A percentile compares a stretch with the other conserved stretches of the same genome.
These are phyloP conservation scores for Orthosia cruda DNA, from an alignment of 2,888 invertebrate genomes.

Conservation along the genomic window DNA sequence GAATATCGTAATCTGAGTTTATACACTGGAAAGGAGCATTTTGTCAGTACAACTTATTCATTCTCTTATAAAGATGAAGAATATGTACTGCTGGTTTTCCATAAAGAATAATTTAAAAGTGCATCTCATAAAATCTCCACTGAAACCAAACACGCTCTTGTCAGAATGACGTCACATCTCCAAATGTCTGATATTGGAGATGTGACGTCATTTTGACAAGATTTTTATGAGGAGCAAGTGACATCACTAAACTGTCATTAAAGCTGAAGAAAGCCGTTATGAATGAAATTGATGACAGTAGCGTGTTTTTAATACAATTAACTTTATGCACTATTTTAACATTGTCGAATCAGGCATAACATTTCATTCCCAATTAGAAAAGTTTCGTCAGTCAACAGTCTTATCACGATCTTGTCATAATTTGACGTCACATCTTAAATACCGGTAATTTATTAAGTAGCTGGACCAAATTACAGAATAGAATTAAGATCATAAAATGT, in stretches of 20 bases:
- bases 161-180: constrained; percentile 1
- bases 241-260: constrained; percentile 68
- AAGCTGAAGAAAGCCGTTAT: constrained; percentile 78
- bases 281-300: constrained; percentile 83
- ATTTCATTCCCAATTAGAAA: too few relatives aligned
- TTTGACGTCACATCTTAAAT: constrained; percentile 22
- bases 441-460: constrained; percentile 6
- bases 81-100: background rate
- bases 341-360: background rate
- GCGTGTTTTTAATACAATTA: constrained; percentile 83
- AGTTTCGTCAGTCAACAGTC: background rate
- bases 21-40: background rate
- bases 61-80: background rate
- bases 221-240: constrained; percentile 68
- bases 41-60: background rate
- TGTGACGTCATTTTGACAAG: background rate
- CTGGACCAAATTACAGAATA: background rate
- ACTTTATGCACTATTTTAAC: background rate
- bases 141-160: background rate
- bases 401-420: background rate
- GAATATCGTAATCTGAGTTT: background rate
- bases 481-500: background rate
- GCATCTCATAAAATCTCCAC: background rate
- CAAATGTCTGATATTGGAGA: constrained; percentile 12
- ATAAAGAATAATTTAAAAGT: background rate